Evolutionary conservation across 92 coral and sea anemone genomes (phyloP).

Genomic region (Porites evermanni): DNA sequence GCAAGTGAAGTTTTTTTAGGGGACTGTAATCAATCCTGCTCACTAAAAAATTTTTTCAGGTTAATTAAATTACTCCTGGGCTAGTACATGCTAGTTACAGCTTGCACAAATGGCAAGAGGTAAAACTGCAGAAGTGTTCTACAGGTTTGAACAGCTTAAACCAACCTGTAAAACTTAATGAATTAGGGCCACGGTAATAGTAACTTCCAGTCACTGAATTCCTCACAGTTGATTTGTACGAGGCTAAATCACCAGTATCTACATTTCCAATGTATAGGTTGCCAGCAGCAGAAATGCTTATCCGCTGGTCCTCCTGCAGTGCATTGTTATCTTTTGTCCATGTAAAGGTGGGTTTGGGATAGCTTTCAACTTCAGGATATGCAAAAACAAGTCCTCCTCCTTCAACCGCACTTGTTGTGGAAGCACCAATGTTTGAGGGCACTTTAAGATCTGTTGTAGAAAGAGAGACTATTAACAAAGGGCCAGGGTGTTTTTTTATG

Average conservation of each 20-base stretch:
- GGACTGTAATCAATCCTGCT: no score
- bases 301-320: constrained; percentile 64
- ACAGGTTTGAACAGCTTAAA: no score
- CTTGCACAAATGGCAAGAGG: no score
- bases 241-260: constrained; percentile 64
- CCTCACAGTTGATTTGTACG: constrained; percentile 66
- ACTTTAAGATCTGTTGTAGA: constrained; percentile 67
- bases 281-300: constrained; percentile 84
- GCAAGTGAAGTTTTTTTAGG: no score
- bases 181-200: constrained; percentile 54
- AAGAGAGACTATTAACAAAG: not conserved
- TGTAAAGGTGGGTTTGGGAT: constrained; percentile 74
- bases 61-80: no score
- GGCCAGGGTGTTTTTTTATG: no score
- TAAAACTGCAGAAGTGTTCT: no score
- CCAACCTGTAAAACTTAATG: constrained; percentile 46
- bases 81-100: no score
- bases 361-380: constrained; percentile 66
- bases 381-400: constrained; percentile 56
- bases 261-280: constrained; percentile 87
- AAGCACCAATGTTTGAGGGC: constrained; percentile 39
- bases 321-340: constrained; percentile 65
- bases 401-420: constrained; percentile 4
- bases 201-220: constrained; percentile 66
- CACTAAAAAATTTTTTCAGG: no score